Evolutionary conservation across 2,797 vertebrate genomes (phyloP).

Genomic region (Tangara arthus): DNA sequence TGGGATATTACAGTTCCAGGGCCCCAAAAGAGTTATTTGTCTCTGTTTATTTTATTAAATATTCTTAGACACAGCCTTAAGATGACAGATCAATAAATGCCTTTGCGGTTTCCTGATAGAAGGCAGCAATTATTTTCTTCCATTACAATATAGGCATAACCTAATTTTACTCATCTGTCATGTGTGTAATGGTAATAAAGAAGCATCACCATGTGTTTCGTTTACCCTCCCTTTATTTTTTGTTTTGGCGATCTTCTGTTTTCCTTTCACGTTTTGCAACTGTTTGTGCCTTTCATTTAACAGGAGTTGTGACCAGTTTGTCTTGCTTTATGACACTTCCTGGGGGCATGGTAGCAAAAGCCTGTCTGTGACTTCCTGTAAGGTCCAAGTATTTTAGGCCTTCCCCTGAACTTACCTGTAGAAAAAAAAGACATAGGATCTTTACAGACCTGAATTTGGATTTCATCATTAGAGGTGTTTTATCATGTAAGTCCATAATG

Average conservation of each 20-base stretch:
- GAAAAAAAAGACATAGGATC: neutral
- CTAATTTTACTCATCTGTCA: constrained; percentile 77
- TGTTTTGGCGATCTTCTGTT: constrained; percentile 54
- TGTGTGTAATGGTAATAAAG: constrained; percentile 68
- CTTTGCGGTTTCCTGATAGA: constrained; percentile 79
- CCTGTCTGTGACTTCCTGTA: constrained; percentile 12
- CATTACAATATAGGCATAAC: constrained; percentile 77
- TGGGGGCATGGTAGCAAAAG: constrained; percentile 17
- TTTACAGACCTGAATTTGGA: neutral
- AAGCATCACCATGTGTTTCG: constrained; percentile 63
- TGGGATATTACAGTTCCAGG: constrained; percentile 54
- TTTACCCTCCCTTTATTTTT: constrained; percentile 65
- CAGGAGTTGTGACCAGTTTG: constrained; percentile 16
- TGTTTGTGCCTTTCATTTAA: constrained; percentile 25
- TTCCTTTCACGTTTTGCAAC: constrained; percentile 49
- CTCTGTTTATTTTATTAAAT: constrained; percentile 81
- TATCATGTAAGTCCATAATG: neutral
- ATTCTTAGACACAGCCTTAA: constrained; percentile 68
- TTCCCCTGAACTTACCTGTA: neutral
- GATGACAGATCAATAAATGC: constrained; percentile 78
- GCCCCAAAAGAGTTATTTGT: constrained; percentile 70
- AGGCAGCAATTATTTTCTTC: constrained; percentile 79
- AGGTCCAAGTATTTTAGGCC: neutral
- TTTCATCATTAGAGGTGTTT: neutral
- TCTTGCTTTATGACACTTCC: neutral